These are phyloP conservation scores for Drosophila santomea DNA, from an alignment of 1,140 invertebrate species.

Conservation along the genomic window DNA sequence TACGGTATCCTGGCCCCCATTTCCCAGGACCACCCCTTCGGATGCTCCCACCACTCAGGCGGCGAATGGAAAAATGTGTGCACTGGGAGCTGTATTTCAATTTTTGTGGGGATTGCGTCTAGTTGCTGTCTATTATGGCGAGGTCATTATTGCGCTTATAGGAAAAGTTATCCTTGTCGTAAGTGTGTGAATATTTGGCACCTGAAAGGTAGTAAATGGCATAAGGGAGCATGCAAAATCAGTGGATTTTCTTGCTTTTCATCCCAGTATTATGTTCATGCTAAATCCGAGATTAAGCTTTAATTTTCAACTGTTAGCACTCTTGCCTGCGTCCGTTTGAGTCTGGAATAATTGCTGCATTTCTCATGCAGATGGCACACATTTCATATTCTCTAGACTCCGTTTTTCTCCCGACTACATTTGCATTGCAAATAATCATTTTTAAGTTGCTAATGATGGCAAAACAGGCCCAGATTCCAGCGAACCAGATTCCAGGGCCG, in stretches of 20 bases:
- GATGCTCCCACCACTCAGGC: slow-evolving; percentile 19
- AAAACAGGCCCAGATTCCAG: slow-evolving; percentile 26
- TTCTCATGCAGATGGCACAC: slow-evolving; percentile 58
- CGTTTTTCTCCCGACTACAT: slow-evolving; percentile 19
- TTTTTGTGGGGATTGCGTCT: slow-evolving; percentile 65
- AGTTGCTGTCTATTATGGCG: slow-evolving; percentile 57
- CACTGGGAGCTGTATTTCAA: slow-evolving; percentile 77
- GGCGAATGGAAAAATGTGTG: slow-evolving; percentile 52
- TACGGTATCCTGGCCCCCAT: slow-evolving; percentile 40
- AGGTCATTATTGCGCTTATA: slow-evolving; percentile 55
- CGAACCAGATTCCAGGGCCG: neutral
- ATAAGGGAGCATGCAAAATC: neutral
- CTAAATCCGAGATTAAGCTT: slow-evolving; percentile 1
- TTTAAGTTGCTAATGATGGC: slow-evolving; percentile 66
- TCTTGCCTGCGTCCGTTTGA: neutral
- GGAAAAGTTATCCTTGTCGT: slow-evolving; percentile 34
- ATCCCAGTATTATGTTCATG: slow-evolving; percentile 8
- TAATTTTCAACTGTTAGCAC: neutral
- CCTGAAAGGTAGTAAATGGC: slow-evolving; percentile 27
- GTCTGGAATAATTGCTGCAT: slow-evolving; percentile 49
- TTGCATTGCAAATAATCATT: slow-evolving; percentile 81
- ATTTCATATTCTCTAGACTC: slow-evolving; percentile 50
- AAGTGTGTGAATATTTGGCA: slow-evolving; percentile 40
- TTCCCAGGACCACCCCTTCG: slow-evolving; percentile 18
- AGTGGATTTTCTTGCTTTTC: too few relatives aligned